Conservation (phyloP, 2,888 invertebrate genomes). For the Drosophila anomelani region DNA sequence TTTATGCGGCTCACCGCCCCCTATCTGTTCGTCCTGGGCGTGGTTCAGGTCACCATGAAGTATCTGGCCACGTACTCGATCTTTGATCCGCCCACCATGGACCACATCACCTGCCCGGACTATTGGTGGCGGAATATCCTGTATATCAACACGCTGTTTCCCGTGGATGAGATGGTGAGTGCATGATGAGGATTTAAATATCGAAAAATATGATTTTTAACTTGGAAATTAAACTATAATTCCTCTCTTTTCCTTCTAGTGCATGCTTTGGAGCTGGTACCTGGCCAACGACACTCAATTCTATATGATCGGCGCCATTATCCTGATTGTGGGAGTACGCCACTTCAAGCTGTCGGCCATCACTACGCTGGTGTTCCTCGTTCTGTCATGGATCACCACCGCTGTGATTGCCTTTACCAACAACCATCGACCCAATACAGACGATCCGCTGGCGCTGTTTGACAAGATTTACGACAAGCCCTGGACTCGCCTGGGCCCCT, state of each 20-base stretch:
- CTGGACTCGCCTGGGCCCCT: constrained; percentile 94
- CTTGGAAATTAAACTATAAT: too few species aligned
- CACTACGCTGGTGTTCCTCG: constrained; percentile 88
- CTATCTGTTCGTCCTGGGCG: constrained; percentile 92
- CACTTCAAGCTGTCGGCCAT: constrained; percentile 91
- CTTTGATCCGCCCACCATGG: constrained; percentile 92
- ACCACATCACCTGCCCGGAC: constrained; percentile 92
- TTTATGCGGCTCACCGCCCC: constrained; percentile 92
- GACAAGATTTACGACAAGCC: constrained; percentile 96
- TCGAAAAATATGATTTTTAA: too few species aligned
- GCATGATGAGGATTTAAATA: not conserved
- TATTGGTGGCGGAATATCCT: constrained; percentile 95
- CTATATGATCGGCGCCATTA: constrained; percentile 92
- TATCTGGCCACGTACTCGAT: constrained; percentile 93
- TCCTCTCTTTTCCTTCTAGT: constrained; percentile 85
- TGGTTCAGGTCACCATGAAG: constrained; percentile 94
- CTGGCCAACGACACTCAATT: constrained; percentile 95
- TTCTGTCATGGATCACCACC: constrained; percentile 92
- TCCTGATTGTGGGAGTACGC: constrained; percentile 91
- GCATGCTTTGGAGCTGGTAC: constrained; percentile 97
- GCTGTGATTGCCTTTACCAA: constrained; percentile 92
- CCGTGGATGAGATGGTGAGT: constrained; percentile 92
- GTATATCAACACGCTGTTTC: constrained; percentile 94
- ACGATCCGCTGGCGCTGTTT: constrained; percentile 93
- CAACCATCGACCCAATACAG: constrained; percentile 91